These are phyloP conservation scores for Paramuricea clavata DNA, from an alignment of 92 coral and sea anemone genomes.

Conservation along the genomic window DNA sequence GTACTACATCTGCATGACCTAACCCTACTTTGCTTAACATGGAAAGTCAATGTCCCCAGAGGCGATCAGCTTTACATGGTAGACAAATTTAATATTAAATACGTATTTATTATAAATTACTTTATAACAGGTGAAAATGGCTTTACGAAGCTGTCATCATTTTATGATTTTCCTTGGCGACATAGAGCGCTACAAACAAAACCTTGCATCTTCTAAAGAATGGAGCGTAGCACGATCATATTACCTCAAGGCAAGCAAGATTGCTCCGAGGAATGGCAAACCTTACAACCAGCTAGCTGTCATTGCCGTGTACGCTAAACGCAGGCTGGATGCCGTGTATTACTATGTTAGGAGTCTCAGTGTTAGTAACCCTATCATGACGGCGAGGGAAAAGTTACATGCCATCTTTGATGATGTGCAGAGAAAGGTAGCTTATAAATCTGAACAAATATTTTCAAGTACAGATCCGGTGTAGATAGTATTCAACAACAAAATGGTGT, in stretches of 20 bases:
- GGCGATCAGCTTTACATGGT: too few species aligned
- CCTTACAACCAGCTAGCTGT: slow-evolving; percentile 98
- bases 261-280: slow-evolving; percentile 96
- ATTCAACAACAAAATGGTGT: too few species aligned
- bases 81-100: too few species aligned
- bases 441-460: too few species aligned
- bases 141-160: slow-evolving; percentile 89
- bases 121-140: slow-evolving; percentile 81
- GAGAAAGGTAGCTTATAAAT: slow-evolving; percentile 91
- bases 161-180: slow-evolving; percentile 93
- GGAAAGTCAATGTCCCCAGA: too few species aligned
- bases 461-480: too few species aligned
- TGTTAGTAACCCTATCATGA: slow-evolving; percentile 88
- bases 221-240: slow-evolving; percentile 87
- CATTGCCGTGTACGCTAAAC: slow-evolving; percentile 95
- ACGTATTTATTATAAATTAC: background rate
- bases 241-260: slow-evolving; percentile 90
- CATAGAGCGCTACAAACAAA: slow-evolving; percentile 85
- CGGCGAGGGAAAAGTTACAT: slow-evolving; percentile 88
- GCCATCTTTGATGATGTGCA: slow-evolving; percentile 92
- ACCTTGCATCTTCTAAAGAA: slow-evolving; percentile 73
- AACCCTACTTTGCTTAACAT: too few species aligned
- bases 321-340: slow-evolving; percentile 92
- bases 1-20: too few species aligned
- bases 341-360: slow-evolving; percentile 89